These are phyloP conservation scores for Okamejei kenojei DNA, from an alignment of 2,797 vertebrate genomes.

Conservation along the genomic window DNA sequence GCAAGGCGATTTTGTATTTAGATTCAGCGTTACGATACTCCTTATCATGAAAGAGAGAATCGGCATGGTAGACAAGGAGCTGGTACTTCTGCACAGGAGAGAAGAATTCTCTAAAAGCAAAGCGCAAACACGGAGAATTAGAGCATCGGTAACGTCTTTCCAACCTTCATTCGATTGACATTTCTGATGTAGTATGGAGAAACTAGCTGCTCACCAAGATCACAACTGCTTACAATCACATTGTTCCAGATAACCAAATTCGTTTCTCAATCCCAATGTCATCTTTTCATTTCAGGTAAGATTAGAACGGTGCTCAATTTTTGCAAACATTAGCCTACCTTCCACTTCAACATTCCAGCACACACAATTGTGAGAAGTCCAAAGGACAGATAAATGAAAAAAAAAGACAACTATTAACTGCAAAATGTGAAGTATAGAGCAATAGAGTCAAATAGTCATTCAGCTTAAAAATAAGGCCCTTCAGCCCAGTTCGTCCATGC, in stretches of 20 bases:
- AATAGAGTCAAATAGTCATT: no score
- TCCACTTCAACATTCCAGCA: not conserved
- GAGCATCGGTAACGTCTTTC: not conserved
- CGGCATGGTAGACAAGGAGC: slow-evolving; percentile 89
- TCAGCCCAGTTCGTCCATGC: no score
- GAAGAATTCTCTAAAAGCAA: slow-evolving; percentile 75
- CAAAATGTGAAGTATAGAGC: no score
- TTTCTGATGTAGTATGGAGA: not conserved
- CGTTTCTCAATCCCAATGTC: not conserved
- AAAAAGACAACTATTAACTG: not conserved
- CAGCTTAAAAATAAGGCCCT: no score
- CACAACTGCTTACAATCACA: not conserved
- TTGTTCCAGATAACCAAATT: not conserved
- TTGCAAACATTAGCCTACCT: not conserved
- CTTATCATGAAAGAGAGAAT: slow-evolving; percentile 94
- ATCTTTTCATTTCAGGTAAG: not conserved
- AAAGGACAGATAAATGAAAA: not conserved
- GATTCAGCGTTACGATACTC: slow-evolving; percentile 95
- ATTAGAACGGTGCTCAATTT: no score
- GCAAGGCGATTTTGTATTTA: slow-evolving; percentile 93
- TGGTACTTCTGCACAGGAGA: slow-evolving; percentile 96
- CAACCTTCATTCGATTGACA: not conserved
- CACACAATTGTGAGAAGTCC: not conserved
- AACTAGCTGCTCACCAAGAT: not conserved
- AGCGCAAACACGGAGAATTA: slow-evolving; percentile 35